phyloP scores from a whole-genome alignment of 2,797 vertebrate species.

The Phoebastria nigripes region DNA sequence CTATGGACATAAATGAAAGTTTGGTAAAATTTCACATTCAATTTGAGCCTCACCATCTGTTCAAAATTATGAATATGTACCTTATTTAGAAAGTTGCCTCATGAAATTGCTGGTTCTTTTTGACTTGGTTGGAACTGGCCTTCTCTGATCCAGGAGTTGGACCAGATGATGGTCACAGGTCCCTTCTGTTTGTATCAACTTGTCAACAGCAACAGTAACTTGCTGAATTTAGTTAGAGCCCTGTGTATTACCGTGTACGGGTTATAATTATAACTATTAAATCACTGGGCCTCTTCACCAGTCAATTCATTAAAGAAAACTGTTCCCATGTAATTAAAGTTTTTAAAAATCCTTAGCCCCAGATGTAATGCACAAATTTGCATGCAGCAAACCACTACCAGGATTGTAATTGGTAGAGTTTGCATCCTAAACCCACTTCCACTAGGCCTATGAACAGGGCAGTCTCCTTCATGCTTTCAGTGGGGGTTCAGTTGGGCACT shows the following conservation, averaged over 20 bases:
- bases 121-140: neutral
- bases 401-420: neutral
- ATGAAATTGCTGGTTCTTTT: neutral
- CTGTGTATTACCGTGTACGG: neutral
- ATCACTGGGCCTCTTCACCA: neutral
- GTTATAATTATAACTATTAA: neutral
- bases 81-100: neutral
- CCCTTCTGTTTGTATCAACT: neutral
- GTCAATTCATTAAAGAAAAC: neutral
- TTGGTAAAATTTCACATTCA: neutral
- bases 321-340: neutral
- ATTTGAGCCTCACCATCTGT: neutral
- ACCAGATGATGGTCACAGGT: neutral
- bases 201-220: neutral
- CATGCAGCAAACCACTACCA: neutral
- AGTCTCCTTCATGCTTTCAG: neutral
- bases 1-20: neutral
- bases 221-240: neutral
- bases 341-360: neutral
- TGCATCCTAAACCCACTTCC: neutral
- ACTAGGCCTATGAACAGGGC: rapidly evolving
- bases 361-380: neutral
- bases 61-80: neutral
- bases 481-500: rapidly evolving
- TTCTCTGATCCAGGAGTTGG: neutral